phyloP scores from a whole-genome alignment of 2,888 invertebrate species.

The Sesia bembeciformis region DNA sequence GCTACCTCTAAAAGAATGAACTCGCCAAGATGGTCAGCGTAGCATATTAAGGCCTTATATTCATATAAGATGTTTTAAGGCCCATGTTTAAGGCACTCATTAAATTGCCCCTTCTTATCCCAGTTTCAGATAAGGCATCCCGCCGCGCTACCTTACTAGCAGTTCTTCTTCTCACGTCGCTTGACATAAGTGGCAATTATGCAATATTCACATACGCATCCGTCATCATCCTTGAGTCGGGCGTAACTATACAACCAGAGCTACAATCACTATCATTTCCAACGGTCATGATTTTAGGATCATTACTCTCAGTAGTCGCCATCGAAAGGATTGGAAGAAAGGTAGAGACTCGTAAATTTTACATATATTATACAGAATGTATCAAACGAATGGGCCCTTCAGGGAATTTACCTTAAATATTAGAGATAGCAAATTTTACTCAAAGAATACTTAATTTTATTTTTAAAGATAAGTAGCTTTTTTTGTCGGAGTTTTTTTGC shows the following conservation, averaged over 20 bases:
- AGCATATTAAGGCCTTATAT: too few relatives aligned
- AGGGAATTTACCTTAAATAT: too few relatives aligned
- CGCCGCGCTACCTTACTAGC: slow-evolving; percentile 2
- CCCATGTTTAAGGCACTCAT: too few relatives aligned
- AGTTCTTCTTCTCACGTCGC: slow-evolving; percentile 2
- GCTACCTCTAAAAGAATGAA: too few relatives aligned
- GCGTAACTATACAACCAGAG: slow-evolving; percentile 3
- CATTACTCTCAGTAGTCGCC: slow-evolving; percentile 1
- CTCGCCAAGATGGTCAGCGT: too few relatives aligned
- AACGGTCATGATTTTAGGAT: slow-evolving; percentile 5
- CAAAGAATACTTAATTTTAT: too few relatives aligned
- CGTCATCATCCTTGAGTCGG: slow-evolving; percentile 2
- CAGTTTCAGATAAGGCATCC: slow-evolving; percentile 4
- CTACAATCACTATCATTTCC: slow-evolving; percentile 6
- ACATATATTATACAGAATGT: not conserved
- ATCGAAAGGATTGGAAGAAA: slow-evolving; percentile 7
- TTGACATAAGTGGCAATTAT: slow-evolving; percentile 4
- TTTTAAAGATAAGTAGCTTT: too few relatives aligned
- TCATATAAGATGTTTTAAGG: too few relatives aligned
- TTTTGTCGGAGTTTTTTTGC: too few relatives aligned
- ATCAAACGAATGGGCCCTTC: too few relatives aligned
- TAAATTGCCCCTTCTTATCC: not conserved
- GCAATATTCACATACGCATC: slow-evolving; percentile 7
- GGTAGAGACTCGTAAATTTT: slow-evolving; percentile 1
- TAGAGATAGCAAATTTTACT: too few relatives aligned